Base-by-base conservation (phyloP, 2,113 vertebrate genomes). In the Anguilla japonica region DNA sequence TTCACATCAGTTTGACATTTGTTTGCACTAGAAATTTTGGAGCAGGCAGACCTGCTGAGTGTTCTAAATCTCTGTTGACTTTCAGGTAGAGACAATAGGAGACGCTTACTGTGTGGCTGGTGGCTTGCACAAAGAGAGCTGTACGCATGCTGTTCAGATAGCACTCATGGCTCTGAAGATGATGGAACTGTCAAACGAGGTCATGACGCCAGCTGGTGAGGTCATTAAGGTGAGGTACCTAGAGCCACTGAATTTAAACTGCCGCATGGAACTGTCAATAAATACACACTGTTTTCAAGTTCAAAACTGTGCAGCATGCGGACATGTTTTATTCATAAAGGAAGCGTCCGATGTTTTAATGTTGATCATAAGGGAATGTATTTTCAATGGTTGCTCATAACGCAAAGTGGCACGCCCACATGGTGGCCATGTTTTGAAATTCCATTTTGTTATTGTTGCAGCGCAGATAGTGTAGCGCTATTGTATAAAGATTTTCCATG, bases 51-150 rank as follows among this genome's bases (percentile, higher is more conserved):
- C 11, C 60, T 26, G 3, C 60, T 60, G 56, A 60, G 56, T 60
- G 4, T 20, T 67, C 60, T 67, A 67, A 0, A n/a, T 83, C 63
- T 79, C 53, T 53, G 20, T n/a, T 83, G 39, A 11, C 22, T 60
- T 95, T 91, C 86, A 99, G 98, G 98, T 99, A 93, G 98, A 99
- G 95, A 99, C 98, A 41, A 99, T 99, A 75, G 98, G 98, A 1
- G 98, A 99, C 89, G 98, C 98, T 0, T 99, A 99, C 87, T 99
- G 98, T 91, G 98, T 99, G 1, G 98, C 98, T 29, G 98, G 97
- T 83, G 98, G 98, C 39, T 93, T 99, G 29, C 98, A 99, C 92
- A 99, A 96, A 89, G 97, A 99, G 91, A 99, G 97, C 82, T 95
- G 97, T 40, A 98, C 96, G 0, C 98, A 99, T 0, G 98, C 98